Evolutionary conservation across 23 tunicate genomes (phyloP), one percentile per base, ranked within the genome.

Genomic region (Ascidia mentula): DNA sequence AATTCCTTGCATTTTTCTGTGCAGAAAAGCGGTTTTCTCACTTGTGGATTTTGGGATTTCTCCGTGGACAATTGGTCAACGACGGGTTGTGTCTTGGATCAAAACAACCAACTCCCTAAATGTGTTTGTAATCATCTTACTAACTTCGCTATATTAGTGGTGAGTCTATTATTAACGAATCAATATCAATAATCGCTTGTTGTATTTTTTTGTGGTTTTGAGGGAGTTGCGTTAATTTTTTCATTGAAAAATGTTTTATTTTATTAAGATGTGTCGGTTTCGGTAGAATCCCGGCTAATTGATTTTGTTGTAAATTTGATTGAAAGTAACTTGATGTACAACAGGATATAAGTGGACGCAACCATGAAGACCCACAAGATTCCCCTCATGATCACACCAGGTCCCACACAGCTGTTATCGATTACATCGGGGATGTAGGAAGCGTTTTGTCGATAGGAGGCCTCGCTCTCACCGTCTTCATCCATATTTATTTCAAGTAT

Each of bases 1-100:
- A n/a, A n/a, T n/a, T n/a, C n/a, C n/a, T n/a, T n/a, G n/a, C n/a
- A n/a, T n/a, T n/a, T n/a, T n/a, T n/a, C n/a, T n/a, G n/a, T 22
- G 22, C 65, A 53, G 0, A n/a, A 53, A 24, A 0, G n/a, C 79
- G n/a, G 36, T 18, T n/a, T 32, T 0, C 31, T 69, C 69, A 71
- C 69, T 39, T 81, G 85, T 32, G 85, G 77, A 31, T 81, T 9
- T 46, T 81, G 85, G 85, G 85, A 81, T 72, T 42, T 31, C 71
- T 20, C 24, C 31, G 18, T 24, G 15, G 33, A 40, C 42, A 34
- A 72, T 28, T 81, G 85, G 85, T 81, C 85, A 18, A 33, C 31
- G n/a, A 28, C 18, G 7, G 85, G 85, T 18, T 81, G 85, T 1
- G 40, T 22, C 17, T 31, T 81, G 42, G 35, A 18, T 28, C 45